Conservation (phyloP, 2,113 vertebrate species). For the Merops nubicus region DNA sequence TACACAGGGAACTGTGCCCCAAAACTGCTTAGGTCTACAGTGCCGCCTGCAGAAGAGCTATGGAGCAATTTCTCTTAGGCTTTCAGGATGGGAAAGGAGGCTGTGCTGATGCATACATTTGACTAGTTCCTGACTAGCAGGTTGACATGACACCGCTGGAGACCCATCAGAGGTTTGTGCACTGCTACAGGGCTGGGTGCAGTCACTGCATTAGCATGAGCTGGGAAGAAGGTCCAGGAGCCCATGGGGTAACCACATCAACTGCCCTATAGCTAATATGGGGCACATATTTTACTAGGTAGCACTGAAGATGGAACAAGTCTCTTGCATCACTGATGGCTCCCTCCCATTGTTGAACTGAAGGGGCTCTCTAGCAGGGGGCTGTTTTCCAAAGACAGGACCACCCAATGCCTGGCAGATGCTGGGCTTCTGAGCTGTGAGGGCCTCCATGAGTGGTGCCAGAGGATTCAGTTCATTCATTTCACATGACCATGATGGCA, state of each 20-base stretch:
- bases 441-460: neutral
- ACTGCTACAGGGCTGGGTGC: neutral
- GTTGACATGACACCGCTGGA: neutral
- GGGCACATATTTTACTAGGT: fast-evolving
- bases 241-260: neutral
- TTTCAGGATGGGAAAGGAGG: neutral
- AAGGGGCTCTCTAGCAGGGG: neutral
- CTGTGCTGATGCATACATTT: neutral
- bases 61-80: neutral
- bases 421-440: neutral
- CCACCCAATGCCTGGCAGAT: neutral
- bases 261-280: neutral
- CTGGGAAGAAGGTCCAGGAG: neutral
- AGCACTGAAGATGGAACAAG: neutral
- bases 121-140: neutral
- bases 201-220: neutral
- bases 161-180: neutral
- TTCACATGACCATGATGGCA: fast-evolving
- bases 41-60: neutral
- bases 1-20: neutral
- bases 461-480: neutral
- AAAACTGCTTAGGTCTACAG: neutral
- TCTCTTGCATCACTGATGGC: neutral
- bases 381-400: neutral
- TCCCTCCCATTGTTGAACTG: neutral